These are phyloP conservation scores for Zaprionus nigranus DNA, from an alignment of 1,140 invertebrate genomes.

Conservation along the genomic window DNA sequence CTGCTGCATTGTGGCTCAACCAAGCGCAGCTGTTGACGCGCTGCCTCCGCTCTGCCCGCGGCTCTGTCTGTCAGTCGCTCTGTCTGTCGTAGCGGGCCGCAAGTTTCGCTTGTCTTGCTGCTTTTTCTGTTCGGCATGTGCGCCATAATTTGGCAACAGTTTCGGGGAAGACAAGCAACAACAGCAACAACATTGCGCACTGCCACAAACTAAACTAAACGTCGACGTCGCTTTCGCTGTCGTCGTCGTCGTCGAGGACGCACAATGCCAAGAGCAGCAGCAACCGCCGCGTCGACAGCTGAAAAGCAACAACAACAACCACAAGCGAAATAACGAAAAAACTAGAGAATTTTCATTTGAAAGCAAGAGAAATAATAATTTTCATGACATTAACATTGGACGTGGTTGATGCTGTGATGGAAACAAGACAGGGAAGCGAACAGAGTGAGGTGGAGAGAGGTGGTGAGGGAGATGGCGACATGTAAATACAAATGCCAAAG, in stretches of 20 bases:
- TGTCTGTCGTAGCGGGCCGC: slow-evolving; percentile 13
- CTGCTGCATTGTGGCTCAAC: slow-evolving; percentile 33
- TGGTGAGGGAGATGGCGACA: not conserved
- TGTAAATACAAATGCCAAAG: slow-evolving; percentile 33
- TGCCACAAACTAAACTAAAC: slow-evolving; percentile 35
- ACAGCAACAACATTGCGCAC: slow-evolving; percentile 9
- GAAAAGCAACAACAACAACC: slow-evolving; percentile 18
- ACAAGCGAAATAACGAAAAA: slow-evolving; percentile 8
- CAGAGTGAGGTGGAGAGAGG: slow-evolving; percentile 6
- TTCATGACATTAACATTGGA: slow-evolving; percentile 79
- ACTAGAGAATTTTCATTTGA: slow-evolving; percentile 55
- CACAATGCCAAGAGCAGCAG: slow-evolving; percentile 72
- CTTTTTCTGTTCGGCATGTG: slow-evolving; percentile 37
- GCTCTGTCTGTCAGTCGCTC: slow-evolving; percentile 3
- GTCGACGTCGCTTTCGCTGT: slow-evolving; percentile 4
- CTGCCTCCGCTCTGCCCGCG: not conserved
- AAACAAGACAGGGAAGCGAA: slow-evolving; percentile 28
- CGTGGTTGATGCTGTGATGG: slow-evolving; percentile 34
- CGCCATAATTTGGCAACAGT: slow-evolving; percentile 58
- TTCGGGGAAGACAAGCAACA: slow-evolving; percentile 40
- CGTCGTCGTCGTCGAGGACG: slow-evolving; percentile 45
- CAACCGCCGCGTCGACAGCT: slow-evolving; percentile 42
- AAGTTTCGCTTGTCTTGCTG: slow-evolving; percentile 19
- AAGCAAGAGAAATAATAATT: slow-evolving; percentile 59
- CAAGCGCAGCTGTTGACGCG: slow-evolving; percentile 39